Base-by-base conservation (phyloP, 2,888 invertebrate species). In the Globia sparganii region DNA sequence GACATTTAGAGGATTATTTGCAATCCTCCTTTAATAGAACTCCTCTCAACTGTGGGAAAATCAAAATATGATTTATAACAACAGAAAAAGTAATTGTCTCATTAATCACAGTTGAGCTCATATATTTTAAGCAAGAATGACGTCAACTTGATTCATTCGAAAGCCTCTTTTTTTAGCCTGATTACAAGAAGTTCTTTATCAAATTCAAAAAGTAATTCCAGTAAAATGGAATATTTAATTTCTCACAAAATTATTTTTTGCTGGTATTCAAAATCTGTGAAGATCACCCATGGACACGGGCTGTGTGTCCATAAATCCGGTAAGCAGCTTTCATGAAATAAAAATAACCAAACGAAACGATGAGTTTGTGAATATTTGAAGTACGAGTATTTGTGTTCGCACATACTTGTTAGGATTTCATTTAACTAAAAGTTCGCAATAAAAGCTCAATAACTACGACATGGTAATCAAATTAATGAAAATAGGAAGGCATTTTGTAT, bases 151-250 rank as follows among this genome's bases (percentile, higher is more conserved):
- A 5, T 34, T 43, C 31, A 43, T 21, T 18, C 9, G 2, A 53
- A 28, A 40, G 5, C 18, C 18, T 25, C 2, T 11, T 28, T 46
- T 71, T 66, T 40, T 13, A 43, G n/a, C 25, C 21, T 18, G 8
- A 25, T 13, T 28, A 4, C n/a, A 11, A 72, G 34, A 40, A 65
- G 37, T n/a, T 34, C 40, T 13, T 31, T 21, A 37, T 21, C 15
- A 53, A 69, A 65, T 25, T 46, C 21, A 21, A 11, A 25, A 5
- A 28, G 34, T 1, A 34, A 68, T 58, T 21, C 18, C 8, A 28
- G 25, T n/a, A 58, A 61, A n/a, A 81, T 31, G 34, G n/a, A 76
- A 53, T 76, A 64, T 81, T 59, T 3, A 68, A 81, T 62, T 31
- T 28, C 43, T 18, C 31, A 28, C 34, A 6, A 31, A 62, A 56